Evolutionary conservation across 2,113 vertebrate species (phyloP).

Genomic region (Motacilla tschutschensis): DNA sequence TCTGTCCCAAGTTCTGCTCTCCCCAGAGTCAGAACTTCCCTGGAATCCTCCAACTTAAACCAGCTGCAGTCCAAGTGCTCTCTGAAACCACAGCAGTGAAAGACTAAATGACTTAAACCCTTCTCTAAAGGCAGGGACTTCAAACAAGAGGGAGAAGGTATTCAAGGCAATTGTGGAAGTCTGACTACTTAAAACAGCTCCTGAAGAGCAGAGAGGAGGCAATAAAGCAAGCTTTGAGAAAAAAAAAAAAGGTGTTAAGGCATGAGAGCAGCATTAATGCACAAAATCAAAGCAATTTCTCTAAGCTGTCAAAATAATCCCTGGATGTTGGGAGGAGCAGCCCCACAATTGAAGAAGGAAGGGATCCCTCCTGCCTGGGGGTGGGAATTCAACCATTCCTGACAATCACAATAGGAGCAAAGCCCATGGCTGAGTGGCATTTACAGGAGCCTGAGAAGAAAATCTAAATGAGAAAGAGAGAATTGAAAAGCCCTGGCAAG

Average conservation of each 20-base stretch:
- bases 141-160: background rate
- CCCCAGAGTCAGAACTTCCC: background rate
- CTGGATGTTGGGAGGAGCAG: background rate
- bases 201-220: background rate
- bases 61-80: background rate
- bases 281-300: background rate
- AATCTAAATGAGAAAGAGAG: background rate
- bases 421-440: background rate
- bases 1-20: background rate
- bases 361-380: background rate
- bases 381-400: background rate
- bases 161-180: background rate
- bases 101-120: background rate
- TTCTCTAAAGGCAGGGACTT: background rate
- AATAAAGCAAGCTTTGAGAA: background rate
- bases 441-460: background rate
- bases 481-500: background rate
- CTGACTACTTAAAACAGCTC: slow-evolving; percentile 2
- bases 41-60: background rate
- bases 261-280: background rate
- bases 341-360: background rate
- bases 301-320: background rate
- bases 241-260: background rate
- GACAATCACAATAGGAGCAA: background rate
- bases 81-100: background rate